Evolutionary conservation across 2,113 vertebrate species (phyloP).

Genomic region (Rhinoderma darwinii): DNA sequence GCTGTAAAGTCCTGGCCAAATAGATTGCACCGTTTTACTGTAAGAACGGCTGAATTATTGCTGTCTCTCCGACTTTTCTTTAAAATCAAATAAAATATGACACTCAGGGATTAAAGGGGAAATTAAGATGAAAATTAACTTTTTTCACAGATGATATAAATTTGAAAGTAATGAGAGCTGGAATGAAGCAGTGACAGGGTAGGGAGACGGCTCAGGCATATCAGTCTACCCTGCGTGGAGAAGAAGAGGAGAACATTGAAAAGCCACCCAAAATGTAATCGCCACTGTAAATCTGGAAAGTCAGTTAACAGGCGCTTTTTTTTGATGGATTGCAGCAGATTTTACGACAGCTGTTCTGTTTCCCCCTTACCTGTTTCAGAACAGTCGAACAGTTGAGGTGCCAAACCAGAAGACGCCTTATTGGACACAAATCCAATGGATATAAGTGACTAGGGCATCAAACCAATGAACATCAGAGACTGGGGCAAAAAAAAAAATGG

Average conservation of each 20-base stretch:
- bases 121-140: not conserved
- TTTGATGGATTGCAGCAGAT: not conserved
- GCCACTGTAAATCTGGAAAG: not conserved
- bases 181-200: not conserved
- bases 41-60: constrained; percentile 8
- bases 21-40: constrained; percentile 28
- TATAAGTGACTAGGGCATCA: not conserved
- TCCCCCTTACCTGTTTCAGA: not conserved
- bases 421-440: too few relatives aligned
- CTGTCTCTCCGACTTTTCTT: not conserved
- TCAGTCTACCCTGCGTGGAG: not conserved
- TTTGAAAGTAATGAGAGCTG: not conserved
- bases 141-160: not conserved
- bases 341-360: not conserved
- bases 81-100: not conserved
- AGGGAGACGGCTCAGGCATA: not conserved
- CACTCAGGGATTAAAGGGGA: not conserved
- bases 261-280: not conserved
- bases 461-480: not conserved
- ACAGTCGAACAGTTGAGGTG: not conserved
- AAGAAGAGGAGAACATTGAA: not conserved
- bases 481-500: not conserved
- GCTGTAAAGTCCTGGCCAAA: constrained; percentile 37
- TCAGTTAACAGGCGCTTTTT: not conserved
- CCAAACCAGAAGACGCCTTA: too few relatives aligned